Evolutionary conservation across 2,113 vertebrate species (phyloP).

Genomic region (Xiphophorus hellerii): DNA sequence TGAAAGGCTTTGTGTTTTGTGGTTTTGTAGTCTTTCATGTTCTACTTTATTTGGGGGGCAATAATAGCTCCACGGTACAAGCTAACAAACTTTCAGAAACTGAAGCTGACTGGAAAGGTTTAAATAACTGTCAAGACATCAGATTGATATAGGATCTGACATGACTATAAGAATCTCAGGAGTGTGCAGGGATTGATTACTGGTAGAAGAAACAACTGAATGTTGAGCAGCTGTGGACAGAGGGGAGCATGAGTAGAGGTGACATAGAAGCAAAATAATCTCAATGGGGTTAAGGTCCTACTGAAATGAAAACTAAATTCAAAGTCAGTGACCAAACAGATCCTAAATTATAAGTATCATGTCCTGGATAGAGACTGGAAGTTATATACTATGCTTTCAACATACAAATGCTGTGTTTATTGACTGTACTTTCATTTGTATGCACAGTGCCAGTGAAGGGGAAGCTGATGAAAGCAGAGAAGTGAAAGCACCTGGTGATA

Average conservation of each 20-base stretch:
- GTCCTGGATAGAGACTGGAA: constrained; percentile 14
- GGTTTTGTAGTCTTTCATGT: neutral
- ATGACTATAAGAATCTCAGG: neutral
- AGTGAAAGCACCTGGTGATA: neutral
- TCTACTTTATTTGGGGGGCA: neutral
- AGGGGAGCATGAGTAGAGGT: neutral
- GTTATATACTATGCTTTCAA: neutral
- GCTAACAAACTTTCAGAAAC: neutral
- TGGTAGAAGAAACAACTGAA: neutral
- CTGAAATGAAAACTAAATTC: neutral
- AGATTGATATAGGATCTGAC: neutral
- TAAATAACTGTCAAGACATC: neutral
- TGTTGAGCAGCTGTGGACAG: neutral
- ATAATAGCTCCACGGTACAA: no score
- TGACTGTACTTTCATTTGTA: neutral
- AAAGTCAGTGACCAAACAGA: no score
- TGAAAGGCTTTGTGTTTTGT: neutral
- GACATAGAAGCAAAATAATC: neutral
- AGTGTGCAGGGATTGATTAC: neutral
- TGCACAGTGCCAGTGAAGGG: no score
- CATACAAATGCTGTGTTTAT: neutral
- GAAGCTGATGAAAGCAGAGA: neutral
- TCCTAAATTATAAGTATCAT: no score
- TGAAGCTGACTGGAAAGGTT: neutral
- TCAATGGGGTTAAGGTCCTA: no score